phyloP scores from a whole-genome alignment of 1,140 invertebrate species.

The Antheraea mylitta region DNA sequence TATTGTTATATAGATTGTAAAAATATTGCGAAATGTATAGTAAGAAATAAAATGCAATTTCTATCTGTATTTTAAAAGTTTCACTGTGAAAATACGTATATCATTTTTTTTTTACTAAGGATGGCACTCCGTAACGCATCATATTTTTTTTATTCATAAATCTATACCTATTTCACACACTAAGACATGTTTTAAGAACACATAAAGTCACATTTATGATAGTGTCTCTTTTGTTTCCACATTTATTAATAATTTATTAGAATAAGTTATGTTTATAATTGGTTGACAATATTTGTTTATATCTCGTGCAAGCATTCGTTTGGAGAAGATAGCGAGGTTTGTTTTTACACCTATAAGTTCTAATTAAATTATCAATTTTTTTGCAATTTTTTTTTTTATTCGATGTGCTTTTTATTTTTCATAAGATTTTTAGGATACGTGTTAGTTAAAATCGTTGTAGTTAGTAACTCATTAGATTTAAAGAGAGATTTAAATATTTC shows the following conservation, averaged over 20 bases:
- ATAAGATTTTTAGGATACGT: neutral
- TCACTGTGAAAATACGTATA: too few relatives aligned
- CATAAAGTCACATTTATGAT: too few relatives aligned
- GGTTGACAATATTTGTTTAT: slow-evolving; percentile 18
- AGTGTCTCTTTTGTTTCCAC: neutral
- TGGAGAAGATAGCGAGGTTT: slow-evolving; percentile 81
- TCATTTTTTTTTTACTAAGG: too few relatives aligned
- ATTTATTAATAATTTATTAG: neutral
- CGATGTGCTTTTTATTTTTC: neutral
- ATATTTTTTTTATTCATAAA: too few relatives aligned
- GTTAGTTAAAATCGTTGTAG: neutral
- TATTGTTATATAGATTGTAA: too few relatives aligned
- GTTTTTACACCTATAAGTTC: slow-evolving; percentile 34
- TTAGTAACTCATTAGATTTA: neutral
- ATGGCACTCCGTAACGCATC: too few relatives aligned
- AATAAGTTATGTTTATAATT: slow-evolving; percentile 17
- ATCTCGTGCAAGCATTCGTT: slow-evolving; percentile 79
- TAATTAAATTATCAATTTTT: slow-evolving; percentile 7
- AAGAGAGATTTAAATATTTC: too few relatives aligned
- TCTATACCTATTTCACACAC: too few relatives aligned
- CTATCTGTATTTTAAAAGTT: too few relatives aligned
- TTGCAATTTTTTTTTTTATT: neutral
- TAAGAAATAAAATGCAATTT: too few relatives aligned
- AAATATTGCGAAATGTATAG: too few relatives aligned
- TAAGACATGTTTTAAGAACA: too few relatives aligned